phyloP scores from a whole-genome alignment of 2,113 vertebrate species.

The Clarias macrocephalus region DNA sequence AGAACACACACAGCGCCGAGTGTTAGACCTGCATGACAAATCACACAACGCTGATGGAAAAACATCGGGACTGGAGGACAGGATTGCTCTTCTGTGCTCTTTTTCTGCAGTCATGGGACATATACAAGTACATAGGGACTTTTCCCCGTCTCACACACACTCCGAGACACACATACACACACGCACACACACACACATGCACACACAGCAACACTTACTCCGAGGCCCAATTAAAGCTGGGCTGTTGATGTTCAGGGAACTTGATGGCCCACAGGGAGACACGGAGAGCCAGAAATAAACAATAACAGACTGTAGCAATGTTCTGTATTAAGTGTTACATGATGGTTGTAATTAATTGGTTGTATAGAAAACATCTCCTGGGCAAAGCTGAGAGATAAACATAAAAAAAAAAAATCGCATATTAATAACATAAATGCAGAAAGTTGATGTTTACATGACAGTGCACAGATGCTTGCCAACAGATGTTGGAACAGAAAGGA shows the following conservation, averaged over 20 bases:
- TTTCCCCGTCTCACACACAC: not conserved
- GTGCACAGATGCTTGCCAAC: not conserved
- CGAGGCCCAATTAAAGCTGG: conserved; percentile 41
- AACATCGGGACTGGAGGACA: not conserved
- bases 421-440: not conserved
- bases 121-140: conserved; percentile 42
- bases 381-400: not conserved
- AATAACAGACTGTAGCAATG: not conserved
- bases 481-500: too few relatives aligned
- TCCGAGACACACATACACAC: conserved; percentile 21
- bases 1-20: not conserved
- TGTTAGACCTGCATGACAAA: not conserved
- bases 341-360: not conserved
- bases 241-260: conserved; percentile 24
- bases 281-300: conserved; percentile 17
- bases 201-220: conserved; percentile 22
- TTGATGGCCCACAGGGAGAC: conserved; percentile 10
- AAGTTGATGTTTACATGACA: not conserved
- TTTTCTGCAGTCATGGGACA: conserved; percentile 18
- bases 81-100: conserved; percentile 1
- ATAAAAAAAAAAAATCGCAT: not conserved
- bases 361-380: not conserved
- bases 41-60: not conserved
- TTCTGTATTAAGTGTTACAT: not conserved
- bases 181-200: conserved; percentile 19